These are phyloP conservation scores for Nycticebus coucang DNA, from an alignment of 2,113 vertebrate genomes.

Conservation along the genomic window DNA sequence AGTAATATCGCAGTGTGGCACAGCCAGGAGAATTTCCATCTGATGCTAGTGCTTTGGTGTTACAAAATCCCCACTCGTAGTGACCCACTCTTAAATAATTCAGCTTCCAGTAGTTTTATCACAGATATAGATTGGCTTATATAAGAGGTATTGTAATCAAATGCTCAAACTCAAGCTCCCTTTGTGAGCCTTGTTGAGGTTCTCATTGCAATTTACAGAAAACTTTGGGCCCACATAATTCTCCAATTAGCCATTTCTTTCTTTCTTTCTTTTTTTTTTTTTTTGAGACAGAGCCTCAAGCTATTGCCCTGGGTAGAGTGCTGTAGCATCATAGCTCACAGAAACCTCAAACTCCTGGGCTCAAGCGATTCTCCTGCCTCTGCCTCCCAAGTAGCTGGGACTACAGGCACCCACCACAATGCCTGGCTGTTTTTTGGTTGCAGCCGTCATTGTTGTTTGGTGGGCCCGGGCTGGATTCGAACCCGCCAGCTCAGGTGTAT, in stretches of 20 bases:
- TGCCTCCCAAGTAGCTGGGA: too few relatives aligned
- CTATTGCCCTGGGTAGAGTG: too few relatives aligned
- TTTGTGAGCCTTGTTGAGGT: conserved; percentile 44
- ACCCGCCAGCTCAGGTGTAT: too few relatives aligned
- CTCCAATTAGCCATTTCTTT: conserved; percentile 51
- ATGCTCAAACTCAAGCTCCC: neutral
- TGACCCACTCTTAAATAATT: neutral
- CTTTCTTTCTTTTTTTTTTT: too few relatives aligned
- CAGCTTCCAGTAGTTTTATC: conserved; percentile 16
- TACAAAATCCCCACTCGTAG: conserved; percentile 3
- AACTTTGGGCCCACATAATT: conserved; percentile 28
- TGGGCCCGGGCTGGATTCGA: too few relatives aligned
- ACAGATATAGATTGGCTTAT: neutral
- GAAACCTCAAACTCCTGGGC: too few relatives aligned
- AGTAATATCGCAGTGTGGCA: neutral
- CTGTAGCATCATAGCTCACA: too few relatives aligned
- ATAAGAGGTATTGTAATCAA: conserved; percentile 17
- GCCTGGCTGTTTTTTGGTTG: too few relatives aligned
- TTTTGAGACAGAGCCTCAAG: too few relatives aligned
- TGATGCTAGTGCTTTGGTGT: neutral
- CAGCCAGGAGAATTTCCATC: conserved; percentile 23
- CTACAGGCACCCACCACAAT: too few relatives aligned
- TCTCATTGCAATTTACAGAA: conserved; percentile 57
- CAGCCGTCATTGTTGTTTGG: too few relatives aligned
- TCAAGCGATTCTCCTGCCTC: too few relatives aligned